Percentiles rank a stretch among this genome's conserved stretches.
phyloP scores from a whole-genome alignment of 2,113 vertebrate species.

The Chinchilla lanigera region DNA sequence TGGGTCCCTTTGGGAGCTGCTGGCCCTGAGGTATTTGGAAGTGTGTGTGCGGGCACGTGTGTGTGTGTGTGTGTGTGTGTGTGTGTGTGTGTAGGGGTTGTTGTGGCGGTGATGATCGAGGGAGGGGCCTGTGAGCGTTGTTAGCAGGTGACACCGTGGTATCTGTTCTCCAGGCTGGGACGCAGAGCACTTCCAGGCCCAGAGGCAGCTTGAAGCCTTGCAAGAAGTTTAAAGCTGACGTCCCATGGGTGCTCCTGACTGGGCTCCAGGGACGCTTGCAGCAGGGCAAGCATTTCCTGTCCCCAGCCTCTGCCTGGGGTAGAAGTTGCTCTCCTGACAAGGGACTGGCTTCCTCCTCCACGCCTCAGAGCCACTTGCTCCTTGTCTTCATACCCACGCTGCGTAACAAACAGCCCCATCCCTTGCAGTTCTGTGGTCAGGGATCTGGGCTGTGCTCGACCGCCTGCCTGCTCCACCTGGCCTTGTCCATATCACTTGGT shows the following conservation, averaged over 20 bases:
- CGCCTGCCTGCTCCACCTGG: accelerated
- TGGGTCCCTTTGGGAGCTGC: not conserved
- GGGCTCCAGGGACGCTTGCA: not conserved
- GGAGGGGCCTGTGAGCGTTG: not conserved
- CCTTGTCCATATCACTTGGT: accelerated
- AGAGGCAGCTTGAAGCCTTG: not conserved
- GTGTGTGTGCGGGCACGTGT: not conserved
- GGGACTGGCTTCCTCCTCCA: not conserved
- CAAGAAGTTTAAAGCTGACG: not conserved
- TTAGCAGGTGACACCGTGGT: not conserved
- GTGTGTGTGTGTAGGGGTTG: not conserved
- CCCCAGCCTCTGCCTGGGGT: accelerated
- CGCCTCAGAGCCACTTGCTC: accelerated
- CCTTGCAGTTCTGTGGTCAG: not conserved
- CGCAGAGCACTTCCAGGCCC: accelerated
- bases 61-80: not conserved
- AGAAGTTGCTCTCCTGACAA: accelerated
- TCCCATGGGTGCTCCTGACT: not conserved
- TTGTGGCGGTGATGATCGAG: not conserved
- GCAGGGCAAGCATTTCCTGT: not conserved
- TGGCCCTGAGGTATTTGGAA: too few species aligned
- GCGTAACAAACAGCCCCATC: accelerated
- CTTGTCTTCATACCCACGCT: accelerated
- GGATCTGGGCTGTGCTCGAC: not conserved
- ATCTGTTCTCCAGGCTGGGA: not conserved